Conservation (phyloP, 2,888 invertebrate species). For the Sycophila texana region DNA sequence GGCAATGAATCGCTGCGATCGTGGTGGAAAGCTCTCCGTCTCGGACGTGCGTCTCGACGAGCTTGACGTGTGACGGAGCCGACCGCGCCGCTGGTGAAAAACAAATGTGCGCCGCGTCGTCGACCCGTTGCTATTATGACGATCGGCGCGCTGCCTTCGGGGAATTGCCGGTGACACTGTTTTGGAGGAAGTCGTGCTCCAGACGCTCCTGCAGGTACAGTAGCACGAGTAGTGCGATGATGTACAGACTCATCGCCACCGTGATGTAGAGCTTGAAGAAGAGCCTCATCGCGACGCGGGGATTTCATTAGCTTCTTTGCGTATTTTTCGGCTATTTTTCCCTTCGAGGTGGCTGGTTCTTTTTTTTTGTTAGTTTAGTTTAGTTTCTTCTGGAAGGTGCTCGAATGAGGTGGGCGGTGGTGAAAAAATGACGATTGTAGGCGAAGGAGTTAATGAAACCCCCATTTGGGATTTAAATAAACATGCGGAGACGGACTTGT, state of each 20-base stretch:
- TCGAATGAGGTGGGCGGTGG: not conserved
- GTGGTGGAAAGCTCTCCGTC: not conserved
- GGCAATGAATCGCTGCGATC: not conserved
- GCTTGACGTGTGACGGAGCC: not conserved
- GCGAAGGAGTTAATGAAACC: slow-evolving; percentile 1
- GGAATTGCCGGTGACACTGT: slow-evolving; percentile 19
- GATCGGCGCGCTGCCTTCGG: slow-evolving; percentile 40
- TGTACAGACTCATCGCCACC: slow-evolving; percentile 4
- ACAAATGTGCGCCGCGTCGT: slow-evolving; percentile 16
- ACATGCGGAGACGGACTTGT: slow-evolving; percentile 6
- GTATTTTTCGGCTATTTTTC: not conserved
- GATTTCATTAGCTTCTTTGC: slow-evolving; percentile 8
- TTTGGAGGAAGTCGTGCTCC: slow-evolving; percentile 19
- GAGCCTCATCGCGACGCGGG: slow-evolving; percentile 4
- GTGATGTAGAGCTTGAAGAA: slow-evolving; percentile 23
- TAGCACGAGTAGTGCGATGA: not conserved
- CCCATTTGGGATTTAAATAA: not conserved
- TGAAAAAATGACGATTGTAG: not conserved
- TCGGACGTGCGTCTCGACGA: not conserved
- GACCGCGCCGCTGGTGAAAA: not conserved
- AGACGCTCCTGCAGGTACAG: slow-evolving; percentile 27
- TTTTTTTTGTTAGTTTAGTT: not conserved
- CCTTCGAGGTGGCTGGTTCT: too few relatives aligned
- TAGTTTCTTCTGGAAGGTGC: not conserved
- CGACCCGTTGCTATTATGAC: slow-evolving; percentile 36